Conservation (phyloP, 2,113 vertebrate genomes). For the Carassius gibelio region DNA sequence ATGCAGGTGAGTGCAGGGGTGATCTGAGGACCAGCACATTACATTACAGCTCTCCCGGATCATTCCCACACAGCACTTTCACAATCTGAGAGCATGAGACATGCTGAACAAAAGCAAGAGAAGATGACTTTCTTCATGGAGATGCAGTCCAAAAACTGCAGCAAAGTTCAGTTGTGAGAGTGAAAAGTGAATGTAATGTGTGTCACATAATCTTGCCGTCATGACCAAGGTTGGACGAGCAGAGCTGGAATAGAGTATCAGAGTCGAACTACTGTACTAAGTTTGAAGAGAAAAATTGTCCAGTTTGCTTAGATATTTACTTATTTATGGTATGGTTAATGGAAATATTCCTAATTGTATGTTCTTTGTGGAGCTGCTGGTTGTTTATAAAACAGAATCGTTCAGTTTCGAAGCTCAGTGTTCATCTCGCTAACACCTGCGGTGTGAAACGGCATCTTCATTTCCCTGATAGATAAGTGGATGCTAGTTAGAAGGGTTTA, state of each 20-base stretch:
- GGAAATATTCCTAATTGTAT: neutral
- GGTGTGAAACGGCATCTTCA: neutral
- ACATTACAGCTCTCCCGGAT: neutral
- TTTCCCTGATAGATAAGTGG: slow-evolving; percentile 35
- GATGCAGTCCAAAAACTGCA: neutral
- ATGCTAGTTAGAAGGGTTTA: slow-evolving; percentile 18
- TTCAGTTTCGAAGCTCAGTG: neutral
- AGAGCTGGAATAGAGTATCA: no score
- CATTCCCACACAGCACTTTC: neutral
- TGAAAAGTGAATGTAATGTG: neutral
- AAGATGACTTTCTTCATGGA: neutral
- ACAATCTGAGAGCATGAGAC: neutral
- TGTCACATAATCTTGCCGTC: no score
- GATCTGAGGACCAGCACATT: neutral
- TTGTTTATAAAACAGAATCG: neutral
- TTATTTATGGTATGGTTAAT: neutral
- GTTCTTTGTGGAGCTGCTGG: neutral
- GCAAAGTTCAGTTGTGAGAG: neutral
- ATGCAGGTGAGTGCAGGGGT: neutral
- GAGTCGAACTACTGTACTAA: no score
- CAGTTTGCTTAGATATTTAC: no score
- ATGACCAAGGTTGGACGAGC: no score
- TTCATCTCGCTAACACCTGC: neutral
- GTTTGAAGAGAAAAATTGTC: no score
- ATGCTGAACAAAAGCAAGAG: neutral